Percentiles rank a stretch among this genome's conserved stretches.
Conservation (phyloP, 2,888 invertebrate species). For the Coecobrya sp. region DNA sequence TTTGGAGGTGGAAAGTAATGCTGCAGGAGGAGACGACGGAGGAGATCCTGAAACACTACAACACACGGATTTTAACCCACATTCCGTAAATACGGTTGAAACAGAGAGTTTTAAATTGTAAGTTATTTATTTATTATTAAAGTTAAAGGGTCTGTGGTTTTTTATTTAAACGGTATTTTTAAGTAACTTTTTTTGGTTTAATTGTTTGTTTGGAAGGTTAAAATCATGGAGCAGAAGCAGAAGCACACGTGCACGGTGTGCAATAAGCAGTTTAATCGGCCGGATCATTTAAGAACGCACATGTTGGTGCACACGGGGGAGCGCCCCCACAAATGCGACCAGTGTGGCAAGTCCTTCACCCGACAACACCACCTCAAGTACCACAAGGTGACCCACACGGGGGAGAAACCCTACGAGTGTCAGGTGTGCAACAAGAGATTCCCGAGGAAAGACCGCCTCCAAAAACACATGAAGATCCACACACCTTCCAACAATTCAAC, state of each 20-base stretch:
- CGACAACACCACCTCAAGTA: conserved; percentile 27
- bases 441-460: conserved; percentile 29
- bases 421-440: conserved; percentile 32
- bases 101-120: too few species aligned
- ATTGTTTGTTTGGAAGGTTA: neutral
- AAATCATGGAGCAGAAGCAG: neutral
- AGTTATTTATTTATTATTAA: too few species aligned
- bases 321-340: conserved; percentile 34
- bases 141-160: too few species aligned
- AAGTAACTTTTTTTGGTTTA: neutral
- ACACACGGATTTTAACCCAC: too few species aligned
- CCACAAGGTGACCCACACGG: conserved; percentile 49
- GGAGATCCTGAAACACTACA: too few species aligned
- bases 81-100: too few species aligned
- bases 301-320: conserved; percentile 32
- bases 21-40: too few species aligned
- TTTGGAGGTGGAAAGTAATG: too few species aligned
- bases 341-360: conserved; percentile 13
- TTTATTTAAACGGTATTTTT: too few species aligned
- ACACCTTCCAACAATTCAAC: neutral
- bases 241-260: conserved; percentile 45
- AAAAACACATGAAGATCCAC: conserved; percentile 50
- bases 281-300: conserved; percentile 1
- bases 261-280: conserved; percentile 36
- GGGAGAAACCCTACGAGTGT: conserved; percentile 51